Conservation (phyloP, 53 echinoderm and acorn worm species). For the Glandiceps talaboti region DNA sequence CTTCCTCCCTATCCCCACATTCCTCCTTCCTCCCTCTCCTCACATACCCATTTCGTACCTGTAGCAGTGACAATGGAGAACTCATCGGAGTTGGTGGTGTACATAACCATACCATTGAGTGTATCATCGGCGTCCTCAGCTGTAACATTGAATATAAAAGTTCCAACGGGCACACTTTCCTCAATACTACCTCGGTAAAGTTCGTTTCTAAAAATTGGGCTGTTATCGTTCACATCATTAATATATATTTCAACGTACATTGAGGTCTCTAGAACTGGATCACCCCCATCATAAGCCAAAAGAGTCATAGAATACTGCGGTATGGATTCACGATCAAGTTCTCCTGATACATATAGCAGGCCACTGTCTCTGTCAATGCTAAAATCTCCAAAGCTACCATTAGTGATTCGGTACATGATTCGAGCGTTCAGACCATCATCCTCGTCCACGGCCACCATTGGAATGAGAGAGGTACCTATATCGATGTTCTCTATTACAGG, state of each 20-base stretch:
- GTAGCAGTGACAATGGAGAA: conserved; percentile 43
- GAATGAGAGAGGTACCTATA: conserved; percentile 54
- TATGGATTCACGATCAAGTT: conserved; percentile 47
- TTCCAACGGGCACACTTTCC: conserved; percentile 59
- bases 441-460: conserved; percentile 51
- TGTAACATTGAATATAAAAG: conserved; percentile 52
- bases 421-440: conserved; percentile 81
- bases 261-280: conserved; percentile 33
- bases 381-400: conserved; percentile 49
- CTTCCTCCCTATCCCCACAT: too few species aligned
- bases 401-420: conserved; percentile 48
- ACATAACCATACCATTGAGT: conserved; percentile 44
- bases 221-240: conserved; percentile 65
- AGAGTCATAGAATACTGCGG: conserved; percentile 40
- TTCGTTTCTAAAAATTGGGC: conserved; percentile 26
- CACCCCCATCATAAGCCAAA: conserved; percentile 60
- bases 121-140: conserved; percentile 68
- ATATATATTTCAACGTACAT: conserved; percentile 58
- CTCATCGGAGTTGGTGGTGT: conserved; percentile 41
- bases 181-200: conserved; percentile 35
- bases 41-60: too few species aligned
- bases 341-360: too few species aligned
- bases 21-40: too few species aligned
- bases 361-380: conserved; percentile 51
- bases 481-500: conserved; percentile 47